phyloP scores from a whole-genome alignment of 2,797 vertebrate genomes.

The Sebastes iracundus region DNA sequence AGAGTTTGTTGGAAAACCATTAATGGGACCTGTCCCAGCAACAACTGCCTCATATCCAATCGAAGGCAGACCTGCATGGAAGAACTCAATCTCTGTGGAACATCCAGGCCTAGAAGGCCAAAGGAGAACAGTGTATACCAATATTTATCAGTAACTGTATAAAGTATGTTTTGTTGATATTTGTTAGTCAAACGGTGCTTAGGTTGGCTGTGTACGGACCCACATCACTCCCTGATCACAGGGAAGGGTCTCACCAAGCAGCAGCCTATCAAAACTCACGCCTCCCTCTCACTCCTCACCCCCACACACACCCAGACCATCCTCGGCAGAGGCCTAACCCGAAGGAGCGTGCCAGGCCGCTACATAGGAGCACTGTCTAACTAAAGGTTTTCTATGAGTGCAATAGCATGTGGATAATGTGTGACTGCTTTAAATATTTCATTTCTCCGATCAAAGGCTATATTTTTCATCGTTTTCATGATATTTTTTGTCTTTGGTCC shows the following conservation, averaged over 20 bases:
- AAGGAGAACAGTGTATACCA: conserved; percentile 64
- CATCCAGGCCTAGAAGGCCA: conserved; percentile 51
- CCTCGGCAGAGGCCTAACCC: conserved; percentile 62
- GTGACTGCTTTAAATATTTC: conserved; percentile 75
- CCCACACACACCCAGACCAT: conserved; percentile 51
- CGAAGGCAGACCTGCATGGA: conserved; percentile 74
- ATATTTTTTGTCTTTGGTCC: conserved; percentile 79
- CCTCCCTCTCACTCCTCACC: conserved; percentile 1
- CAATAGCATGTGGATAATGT: conserved; percentile 85
- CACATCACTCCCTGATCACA: conserved; percentile 41
- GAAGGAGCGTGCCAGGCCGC: conserved; percentile 82
- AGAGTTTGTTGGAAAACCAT: conserved; percentile 26
- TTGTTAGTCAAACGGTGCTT: conserved; percentile 50
- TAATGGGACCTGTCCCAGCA: conserved; percentile 33
- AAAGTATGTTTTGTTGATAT: conserved; percentile 51
- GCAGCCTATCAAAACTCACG: conserved; percentile 49
- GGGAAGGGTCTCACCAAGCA: conserved; percentile 51
- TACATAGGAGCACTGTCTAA: conserved; percentile 83
- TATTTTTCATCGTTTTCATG: conserved; percentile 67
- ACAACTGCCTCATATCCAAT: conserved; percentile 50
- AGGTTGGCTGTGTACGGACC: conserved; percentile 59
- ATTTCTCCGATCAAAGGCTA: conserved; percentile 63
- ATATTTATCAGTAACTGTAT: conserved; percentile 71
- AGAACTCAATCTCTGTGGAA: conserved; percentile 66
- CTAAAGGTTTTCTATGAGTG: conserved; percentile 82